Evolutionary conservation across 2,113 vertebrate species (phyloP).

Genomic region (Sinocyclocheilus anophthalmus): DNA sequence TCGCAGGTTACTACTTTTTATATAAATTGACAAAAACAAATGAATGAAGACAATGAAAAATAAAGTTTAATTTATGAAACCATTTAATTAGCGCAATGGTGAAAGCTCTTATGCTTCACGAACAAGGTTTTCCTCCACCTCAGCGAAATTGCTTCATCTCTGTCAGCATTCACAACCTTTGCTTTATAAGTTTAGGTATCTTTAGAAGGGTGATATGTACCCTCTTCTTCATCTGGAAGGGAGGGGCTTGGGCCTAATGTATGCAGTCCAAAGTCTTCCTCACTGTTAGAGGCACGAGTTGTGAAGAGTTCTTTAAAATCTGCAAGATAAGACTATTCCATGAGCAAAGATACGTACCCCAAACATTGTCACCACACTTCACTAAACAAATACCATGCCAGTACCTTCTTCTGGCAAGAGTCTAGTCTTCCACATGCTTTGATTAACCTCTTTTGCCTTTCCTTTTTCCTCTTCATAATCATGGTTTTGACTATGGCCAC

Average conservation of each 20-base stretch:
- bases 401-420: background rate
- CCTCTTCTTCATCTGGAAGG: background rate
- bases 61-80: background rate
- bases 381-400: background rate
- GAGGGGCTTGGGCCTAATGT: background rate
- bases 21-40: too few relatives aligned
- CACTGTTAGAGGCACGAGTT: background rate
- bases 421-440: background rate
- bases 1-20: too few relatives aligned
- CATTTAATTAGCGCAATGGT: background rate
- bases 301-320: background rate
- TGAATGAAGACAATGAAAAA: too few relatives aligned
- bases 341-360: background rate
- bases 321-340: background rate
- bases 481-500: background rate
- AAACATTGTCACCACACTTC: background rate
- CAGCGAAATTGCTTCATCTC: background rate
- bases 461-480: background rate
- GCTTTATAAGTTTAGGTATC: background rate
- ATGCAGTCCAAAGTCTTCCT: background rate
- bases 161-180: background rate
- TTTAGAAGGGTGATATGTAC: background rate
- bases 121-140: background rate
- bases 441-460: background rate
- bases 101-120: background rate